phyloP scores from a whole-genome alignment of 2,888 invertebrate species.

The Cheilosia urbana region DNA sequence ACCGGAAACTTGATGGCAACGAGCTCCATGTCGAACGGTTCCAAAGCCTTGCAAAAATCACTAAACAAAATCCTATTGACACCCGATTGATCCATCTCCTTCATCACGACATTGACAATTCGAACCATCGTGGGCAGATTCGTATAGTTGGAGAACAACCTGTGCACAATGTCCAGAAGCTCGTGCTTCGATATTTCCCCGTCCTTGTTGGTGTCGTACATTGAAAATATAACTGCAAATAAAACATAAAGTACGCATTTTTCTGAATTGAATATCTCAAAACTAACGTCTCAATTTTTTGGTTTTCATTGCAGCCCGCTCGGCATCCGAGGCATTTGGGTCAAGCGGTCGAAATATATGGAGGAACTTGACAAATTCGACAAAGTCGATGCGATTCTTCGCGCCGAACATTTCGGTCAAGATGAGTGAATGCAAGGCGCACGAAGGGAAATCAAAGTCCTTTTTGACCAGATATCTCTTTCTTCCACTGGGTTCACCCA shows the following conservation, averaged over 20 bases:
- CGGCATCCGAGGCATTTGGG: background rate
- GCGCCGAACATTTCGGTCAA: conserved; percentile 52
- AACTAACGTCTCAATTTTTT: conserved; percentile 27
- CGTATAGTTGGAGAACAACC: conserved; percentile 73
- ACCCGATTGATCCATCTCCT: conserved; percentile 76
- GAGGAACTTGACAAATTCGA: conserved; percentile 50
- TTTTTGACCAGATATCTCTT: conserved; percentile 1
- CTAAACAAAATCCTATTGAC: conserved; percentile 74
- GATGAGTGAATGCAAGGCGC: conserved; percentile 26
- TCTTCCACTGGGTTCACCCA: conserved; percentile 18
- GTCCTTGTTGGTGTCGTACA: conserved; percentile 73
- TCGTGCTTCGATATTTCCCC: conserved; percentile 73
- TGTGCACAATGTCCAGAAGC: conserved; percentile 76
- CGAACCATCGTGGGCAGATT: conserved; percentile 69
- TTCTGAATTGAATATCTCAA: background rate
- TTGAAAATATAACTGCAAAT: conserved; percentile 71
- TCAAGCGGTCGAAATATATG: conserved; percentile 26
- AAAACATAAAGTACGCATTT: background rate
- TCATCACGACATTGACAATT: conserved; percentile 71
- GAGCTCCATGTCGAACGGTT: conserved; percentile 77
- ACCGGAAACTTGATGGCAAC: conserved; percentile 30
- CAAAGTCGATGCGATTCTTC: conserved; percentile 34
- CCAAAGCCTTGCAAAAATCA: conserved; percentile 76
- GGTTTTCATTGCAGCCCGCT: background rate
- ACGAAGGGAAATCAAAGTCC: conserved; percentile 27